phyloP scores from a whole-genome alignment of 1,140 invertebrate species.

The Platyscapa corneri region DNA sequence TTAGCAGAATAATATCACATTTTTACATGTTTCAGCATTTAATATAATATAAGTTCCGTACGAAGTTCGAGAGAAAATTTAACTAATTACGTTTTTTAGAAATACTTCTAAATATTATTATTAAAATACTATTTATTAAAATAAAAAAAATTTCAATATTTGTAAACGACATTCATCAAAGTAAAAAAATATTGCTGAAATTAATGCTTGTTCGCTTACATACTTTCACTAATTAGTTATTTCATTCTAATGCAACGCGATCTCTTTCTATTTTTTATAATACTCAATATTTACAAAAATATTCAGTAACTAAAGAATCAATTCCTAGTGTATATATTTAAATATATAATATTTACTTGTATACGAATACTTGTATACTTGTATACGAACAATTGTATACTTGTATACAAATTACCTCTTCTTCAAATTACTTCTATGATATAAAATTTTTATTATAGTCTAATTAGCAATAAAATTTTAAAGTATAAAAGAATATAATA shows the following conservation, averaged over 20 bases:
- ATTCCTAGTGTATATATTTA: not conserved
- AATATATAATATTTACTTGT: not conserved
- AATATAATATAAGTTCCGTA: not conserved
- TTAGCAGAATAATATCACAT: not conserved
- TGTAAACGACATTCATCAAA: not conserved
- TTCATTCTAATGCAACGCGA: not conserved
- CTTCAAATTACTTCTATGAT: not conserved
- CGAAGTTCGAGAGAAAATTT: not conserved
- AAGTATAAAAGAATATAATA: constrained; percentile 9
- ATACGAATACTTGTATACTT: no score
- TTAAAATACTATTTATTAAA: not conserved
- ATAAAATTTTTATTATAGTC: constrained; percentile 5
- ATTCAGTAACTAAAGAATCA: not conserved
- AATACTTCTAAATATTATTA: not conserved
- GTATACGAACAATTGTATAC: no score
- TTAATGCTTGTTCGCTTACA: constrained; percentile 12
- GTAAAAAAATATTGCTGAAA: constrained; percentile 20
- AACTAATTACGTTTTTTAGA: not conserved
- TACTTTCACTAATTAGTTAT: constrained; percentile 16
- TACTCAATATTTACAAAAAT: not conserved
- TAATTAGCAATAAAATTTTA: not conserved
- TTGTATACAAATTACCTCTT: not conserved
- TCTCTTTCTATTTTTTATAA: constrained; percentile 15
- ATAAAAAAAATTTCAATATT: not conserved
- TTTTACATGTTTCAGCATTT: not conserved